Evolutionary conservation across 2,797 vertebrate species (phyloP), one percentile per base, ranked within the genome.

Genomic region (Danio albolineatus): DNA sequence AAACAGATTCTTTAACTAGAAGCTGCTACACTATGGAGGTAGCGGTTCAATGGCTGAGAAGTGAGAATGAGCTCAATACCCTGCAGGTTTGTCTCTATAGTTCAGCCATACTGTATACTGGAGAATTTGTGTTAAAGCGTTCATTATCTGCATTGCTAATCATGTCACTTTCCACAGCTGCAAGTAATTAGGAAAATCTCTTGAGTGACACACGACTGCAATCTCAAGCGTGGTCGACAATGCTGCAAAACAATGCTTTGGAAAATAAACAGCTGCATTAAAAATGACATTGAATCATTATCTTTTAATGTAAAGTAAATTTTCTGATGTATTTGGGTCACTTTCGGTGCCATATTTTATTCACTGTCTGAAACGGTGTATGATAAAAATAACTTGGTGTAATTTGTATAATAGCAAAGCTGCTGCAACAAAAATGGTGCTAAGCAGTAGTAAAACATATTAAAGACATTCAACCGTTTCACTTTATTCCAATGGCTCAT

Each of bases 151-250:
- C 51, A 56, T 57, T 2, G 6, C n/a, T 14, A 72, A 43, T 7
- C 10, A 7, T 36, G 6, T 12, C 14, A 66, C 43, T 57, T 67
- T 65, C 21, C 67, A 61, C 57, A 74, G 10, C 43, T 67, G 7
- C 21, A 77, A 46, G 28, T 39, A 56, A 10, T 38, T 66, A 46
- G 44, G 19, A 66, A 48, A 59, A 21, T 49, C 10, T 69, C 28
- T 17, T 59, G 21, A 19, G 64, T 1, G 10, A 19, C 41, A 46
- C 21, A 67, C 51, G 67, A 21, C 41, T 46, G n/a, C n/a, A 57
- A 7, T 44, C n/a, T 72, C 53, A 39, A 36, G 36, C 49, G 44
- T 48, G 12, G 13, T 49, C 67, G 67, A 67, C 13, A 36, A 14
- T 7, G 12, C 13, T 67, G 13, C 12, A 28, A 49, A 36, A 49